phyloP scores from a whole-genome alignment of 2,888 invertebrate genomes.

The Ochlodes sylvanus region DNA sequence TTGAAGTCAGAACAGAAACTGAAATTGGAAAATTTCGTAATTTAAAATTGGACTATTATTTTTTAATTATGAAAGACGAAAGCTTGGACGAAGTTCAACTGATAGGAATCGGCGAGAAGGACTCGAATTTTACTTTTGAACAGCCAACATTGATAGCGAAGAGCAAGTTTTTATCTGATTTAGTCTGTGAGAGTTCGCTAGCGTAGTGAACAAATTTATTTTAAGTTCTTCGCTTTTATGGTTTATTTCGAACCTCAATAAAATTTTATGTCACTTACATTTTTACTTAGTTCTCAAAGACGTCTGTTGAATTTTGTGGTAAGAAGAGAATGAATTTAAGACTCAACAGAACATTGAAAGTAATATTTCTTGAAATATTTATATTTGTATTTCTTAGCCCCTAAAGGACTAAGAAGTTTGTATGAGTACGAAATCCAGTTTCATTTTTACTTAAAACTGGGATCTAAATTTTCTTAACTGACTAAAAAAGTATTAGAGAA shows the following conservation, averaged over 20 bases:
- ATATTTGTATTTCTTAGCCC: too few species aligned
- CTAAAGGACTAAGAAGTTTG: too few species aligned
- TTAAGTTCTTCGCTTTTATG: slow-evolving; percentile 30
- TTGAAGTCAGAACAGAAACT: not conserved
- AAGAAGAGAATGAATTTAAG: not conserved
- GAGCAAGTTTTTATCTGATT: slow-evolving; percentile 51
- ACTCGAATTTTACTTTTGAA: slow-evolving; percentile 54
- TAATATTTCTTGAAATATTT: not conserved
- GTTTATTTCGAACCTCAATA: slow-evolving; percentile 34
- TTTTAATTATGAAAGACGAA: slow-evolving; percentile 55
- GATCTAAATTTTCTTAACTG: too few species aligned
- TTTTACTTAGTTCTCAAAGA: slow-evolving; percentile 10
- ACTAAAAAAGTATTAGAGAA: too few species aligned
- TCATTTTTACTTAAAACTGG: too few species aligned
- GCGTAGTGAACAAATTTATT: slow-evolving; percentile 23
- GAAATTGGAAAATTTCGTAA: slow-evolving; percentile 3
- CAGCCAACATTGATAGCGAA: slow-evolving; percentile 56
- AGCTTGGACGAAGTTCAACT: slow-evolving; percentile 49
- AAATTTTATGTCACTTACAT: slow-evolving; percentile 25
- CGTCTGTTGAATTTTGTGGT: slow-evolving; percentile 5
- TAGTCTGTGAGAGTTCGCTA: slow-evolving; percentile 20
- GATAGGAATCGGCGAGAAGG: slow-evolving; percentile 56
- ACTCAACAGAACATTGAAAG: not conserved
- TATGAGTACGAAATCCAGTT: too few species aligned
- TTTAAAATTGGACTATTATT: slow-evolving; percentile 25